Conservation (phyloP, 2,888 invertebrate genomes). For the Microctonus hyperodae region DNA sequence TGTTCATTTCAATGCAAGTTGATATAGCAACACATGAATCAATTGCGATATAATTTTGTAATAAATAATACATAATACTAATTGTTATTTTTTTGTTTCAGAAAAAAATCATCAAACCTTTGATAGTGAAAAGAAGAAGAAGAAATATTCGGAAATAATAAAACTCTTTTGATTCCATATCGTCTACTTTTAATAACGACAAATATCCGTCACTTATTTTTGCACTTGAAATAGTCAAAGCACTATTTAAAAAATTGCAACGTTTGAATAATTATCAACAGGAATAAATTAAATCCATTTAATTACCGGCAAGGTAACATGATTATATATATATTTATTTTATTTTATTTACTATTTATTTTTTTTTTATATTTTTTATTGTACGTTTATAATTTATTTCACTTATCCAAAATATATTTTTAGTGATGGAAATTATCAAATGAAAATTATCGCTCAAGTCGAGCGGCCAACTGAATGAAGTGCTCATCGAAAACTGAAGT, state of each 20-base stretch:
- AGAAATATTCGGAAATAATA: slow-evolving; percentile 8
- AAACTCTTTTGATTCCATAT: neutral
- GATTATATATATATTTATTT: neutral
- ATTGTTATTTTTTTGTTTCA: neutral
- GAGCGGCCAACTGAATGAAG: slow-evolving; percentile 26
- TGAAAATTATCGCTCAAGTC: slow-evolving; percentile 6
- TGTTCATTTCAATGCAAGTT: neutral
- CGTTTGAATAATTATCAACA: neutral
- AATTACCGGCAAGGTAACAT: neutral
- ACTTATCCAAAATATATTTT: neutral
- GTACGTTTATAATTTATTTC: neutral
- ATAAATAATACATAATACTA: neutral
- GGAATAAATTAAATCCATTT: neutral
- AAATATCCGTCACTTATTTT: neutral
- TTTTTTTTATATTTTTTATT: neutral
- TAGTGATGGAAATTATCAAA: neutral
- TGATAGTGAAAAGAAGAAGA: slow-evolving; percentile 8
- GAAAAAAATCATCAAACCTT: neutral
- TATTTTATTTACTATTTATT: neutral
- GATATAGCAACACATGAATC: neutral
- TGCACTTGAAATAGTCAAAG: neutral
- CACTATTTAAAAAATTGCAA: neutral
- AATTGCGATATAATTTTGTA: neutral
- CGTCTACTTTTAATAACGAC: neutral
- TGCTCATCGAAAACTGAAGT: slow-evolving; percentile 31